Base-by-base conservation (phyloP, 1,140 invertebrate genomes). In the Drosophila mojavensis region DNA sequence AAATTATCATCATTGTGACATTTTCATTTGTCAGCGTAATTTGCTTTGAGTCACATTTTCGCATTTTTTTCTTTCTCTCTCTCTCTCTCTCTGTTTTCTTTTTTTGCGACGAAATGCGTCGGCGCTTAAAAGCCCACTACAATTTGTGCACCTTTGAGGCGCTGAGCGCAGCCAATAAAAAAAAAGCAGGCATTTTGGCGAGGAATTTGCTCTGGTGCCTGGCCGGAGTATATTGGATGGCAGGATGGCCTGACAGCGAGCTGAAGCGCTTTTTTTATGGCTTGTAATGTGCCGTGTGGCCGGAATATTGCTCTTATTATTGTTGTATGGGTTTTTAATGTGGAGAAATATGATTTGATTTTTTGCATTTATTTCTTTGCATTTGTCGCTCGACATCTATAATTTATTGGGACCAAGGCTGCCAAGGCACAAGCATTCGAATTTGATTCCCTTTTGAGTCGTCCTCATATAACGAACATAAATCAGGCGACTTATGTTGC, bases 1-100 rank as follows among this genome's bases (percentile, higher is more conserved):
- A 88, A 88, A 88, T 88, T 88, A 88, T 88, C 83, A 88, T 88
- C 84, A 89, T 78, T 83, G 79, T 88, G 83, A 88, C 83, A 88
- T 88, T 88, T 88, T 88, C 83, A 88, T 88, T 88, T 88, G 83
- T 83, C 83, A 88, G 79, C 77, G 84, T 80, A 80, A 88, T 88
- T 88, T 78, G 81, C 69, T 79, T 72, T 83, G 79, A 79, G 76
- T 71, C 79, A 76, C 79, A 86, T 79, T 81, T 78, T 71, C 83
- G 73, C 76, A 86, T 79, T 81, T 81, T 30, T 30, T 30, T 30
- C 28, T 30, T 1, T 5, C 20, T 24, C 20, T 24, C 20, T 24
- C 20, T 24, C 20, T 30, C 17, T 17, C 17, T 17, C 17, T 17
- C 17, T 17, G 26, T 4, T 30, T 5, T 1, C 5, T 30, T 30